Evolutionary conservation across 1,140 invertebrate species (phyloP).

Genomic region (Neodiprion fabricii): DNA sequence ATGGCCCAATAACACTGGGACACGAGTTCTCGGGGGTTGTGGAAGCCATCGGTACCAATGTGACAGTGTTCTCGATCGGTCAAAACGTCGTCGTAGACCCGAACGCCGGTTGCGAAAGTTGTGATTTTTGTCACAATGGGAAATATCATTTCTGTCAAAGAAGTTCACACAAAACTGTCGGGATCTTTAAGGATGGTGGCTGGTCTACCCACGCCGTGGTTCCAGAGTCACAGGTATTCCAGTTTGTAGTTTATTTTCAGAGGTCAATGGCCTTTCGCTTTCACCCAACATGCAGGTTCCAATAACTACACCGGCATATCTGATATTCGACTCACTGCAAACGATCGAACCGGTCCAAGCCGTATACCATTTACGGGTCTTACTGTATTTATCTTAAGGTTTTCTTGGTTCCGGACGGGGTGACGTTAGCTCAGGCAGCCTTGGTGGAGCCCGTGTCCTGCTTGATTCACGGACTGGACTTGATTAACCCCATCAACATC

Average conservation of each 20-base stretch:
- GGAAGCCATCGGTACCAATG: constrained; percentile 60
- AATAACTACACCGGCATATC: too few species aligned
- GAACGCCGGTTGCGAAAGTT: constrained; percentile 63
- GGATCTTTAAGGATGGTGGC: constrained; percentile 66
- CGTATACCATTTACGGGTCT: too few species aligned
- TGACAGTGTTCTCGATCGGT: constrained; percentile 65
- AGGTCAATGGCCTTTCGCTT: too few species aligned
- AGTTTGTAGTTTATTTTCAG: not conserved
- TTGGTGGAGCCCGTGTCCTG: constrained; percentile 51
- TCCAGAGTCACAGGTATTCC: constrained; percentile 59
- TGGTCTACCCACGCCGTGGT: constrained; percentile 65
- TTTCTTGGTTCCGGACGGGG: not conserved
- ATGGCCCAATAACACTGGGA: constrained; percentile 62
- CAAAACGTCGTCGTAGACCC: constrained; percentile 68
- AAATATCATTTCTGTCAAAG: constrained; percentile 64
- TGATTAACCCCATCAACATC: constrained; percentile 33
- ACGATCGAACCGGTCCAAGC: too few species aligned
- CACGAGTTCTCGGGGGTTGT: constrained; percentile 71
- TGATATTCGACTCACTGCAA: too few species aligned
- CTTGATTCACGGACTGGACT: constrained; percentile 46
- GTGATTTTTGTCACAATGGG: constrained; percentile 60
- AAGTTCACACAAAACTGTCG: constrained; percentile 64
- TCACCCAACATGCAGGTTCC: too few species aligned
- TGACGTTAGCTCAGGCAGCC: constrained; percentile 27
- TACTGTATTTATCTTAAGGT: not conserved